Evolutionary conservation across 2,113 vertebrate species (phyloP).

Genomic region (Oreochromis spilurus): DNA sequence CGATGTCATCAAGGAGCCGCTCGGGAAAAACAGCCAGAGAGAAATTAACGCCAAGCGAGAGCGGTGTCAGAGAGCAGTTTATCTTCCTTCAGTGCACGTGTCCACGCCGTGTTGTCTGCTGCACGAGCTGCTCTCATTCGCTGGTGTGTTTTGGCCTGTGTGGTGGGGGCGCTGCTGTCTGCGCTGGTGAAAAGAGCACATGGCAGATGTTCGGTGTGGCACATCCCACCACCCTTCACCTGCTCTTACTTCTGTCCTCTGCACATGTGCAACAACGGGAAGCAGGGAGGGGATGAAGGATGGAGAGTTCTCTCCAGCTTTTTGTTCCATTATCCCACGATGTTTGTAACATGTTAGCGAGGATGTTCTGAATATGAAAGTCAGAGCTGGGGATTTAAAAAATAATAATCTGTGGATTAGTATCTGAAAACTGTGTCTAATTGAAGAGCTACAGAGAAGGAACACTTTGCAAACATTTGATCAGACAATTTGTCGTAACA

Average conservation of each 20-base stretch:
- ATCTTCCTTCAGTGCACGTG: background rate
- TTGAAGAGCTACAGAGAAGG: background rate
- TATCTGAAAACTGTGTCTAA: background rate
- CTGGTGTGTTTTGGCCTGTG: background rate
- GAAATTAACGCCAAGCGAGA: background rate
- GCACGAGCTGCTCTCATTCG: background rate
- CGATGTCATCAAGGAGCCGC: background rate
- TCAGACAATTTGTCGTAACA: background rate
- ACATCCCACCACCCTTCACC: background rate
- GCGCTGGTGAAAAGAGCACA: background rate
- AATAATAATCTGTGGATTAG: background rate
- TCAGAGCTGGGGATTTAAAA: background rate
- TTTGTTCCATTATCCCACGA: background rate
- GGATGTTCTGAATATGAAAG: background rate
- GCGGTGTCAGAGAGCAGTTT: background rate
- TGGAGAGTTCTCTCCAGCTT: background rate
- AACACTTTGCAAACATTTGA: background rate
- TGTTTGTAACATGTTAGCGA: background rate
- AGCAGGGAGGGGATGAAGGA: background rate
- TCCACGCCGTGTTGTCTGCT: background rate
- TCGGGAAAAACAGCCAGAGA: background rate
- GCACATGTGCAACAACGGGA: background rate
- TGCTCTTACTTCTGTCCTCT: background rate
- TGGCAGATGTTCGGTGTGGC: slow-evolving; percentile 6
- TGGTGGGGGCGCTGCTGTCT: background rate